Base-by-base conservation (phyloP, 2,113 vertebrate species). In the Dryoscopus gambensis region DNA sequence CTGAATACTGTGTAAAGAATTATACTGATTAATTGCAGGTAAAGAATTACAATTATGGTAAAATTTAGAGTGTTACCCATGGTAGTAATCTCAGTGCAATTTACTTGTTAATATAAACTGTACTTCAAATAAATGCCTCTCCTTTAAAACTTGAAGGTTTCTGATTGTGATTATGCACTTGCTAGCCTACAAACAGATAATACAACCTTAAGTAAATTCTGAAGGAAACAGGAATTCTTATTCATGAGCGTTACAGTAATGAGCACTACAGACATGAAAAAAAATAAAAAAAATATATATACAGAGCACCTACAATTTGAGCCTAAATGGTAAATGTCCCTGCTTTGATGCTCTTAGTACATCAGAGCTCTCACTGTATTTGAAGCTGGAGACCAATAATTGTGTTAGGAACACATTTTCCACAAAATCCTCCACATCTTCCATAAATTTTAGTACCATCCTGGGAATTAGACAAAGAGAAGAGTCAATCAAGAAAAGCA, bases 351-450 rank as follows among this genome's bases (percentile, higher is more conserved):
- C 8, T 44, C 40, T 75, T 46, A 76, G 57, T 39, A 68, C 31
- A 68, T 75, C 59, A 52, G 23, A 85, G 44, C 64, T 80, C 82
- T 98, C 96, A 99, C 63, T 98, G 96, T 71, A 99, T 97, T 97
- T 99, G 98, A 95, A 99, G 96, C 12, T 98, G 98, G 52, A 99
- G 98, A 88, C 99, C 98, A 49, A 95, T 97, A 91, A 98, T 91
- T 91, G 97, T 94, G 87, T 98, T 98, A 77, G 99, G 99, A 97
- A 99, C 90, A 98, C 99, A 99, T 97, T 99, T 99, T 81, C 99
- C 99, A 97, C 99, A 99, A 97, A 99, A 99, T 37, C 99, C 99
- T 85, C 99, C 99, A 89, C 99, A 99, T 97, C 98, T 99, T 70
- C 99, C 99, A 23, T 99, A 99, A 94, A 99, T 98, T 98, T 99